Base-by-base conservation (phyloP, 1,140 invertebrate species). In the Tetragonula clypearis region DNA sequence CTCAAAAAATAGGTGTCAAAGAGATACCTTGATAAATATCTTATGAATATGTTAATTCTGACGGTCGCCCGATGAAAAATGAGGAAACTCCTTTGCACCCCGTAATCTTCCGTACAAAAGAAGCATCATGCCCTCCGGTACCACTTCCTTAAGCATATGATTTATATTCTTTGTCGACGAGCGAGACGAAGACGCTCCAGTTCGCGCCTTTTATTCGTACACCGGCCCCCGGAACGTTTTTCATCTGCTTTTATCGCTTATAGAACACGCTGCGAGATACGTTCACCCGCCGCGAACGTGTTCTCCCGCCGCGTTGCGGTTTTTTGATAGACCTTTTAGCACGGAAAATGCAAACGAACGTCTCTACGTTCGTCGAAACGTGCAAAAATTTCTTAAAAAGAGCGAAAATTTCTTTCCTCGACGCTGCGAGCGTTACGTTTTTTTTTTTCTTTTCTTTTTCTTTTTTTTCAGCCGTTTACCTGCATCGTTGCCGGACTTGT, bases 1-100 rank as follows among this genome's bases (percentile, higher is more conserved):
- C 88, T 88, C 80, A 86, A 80, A 81, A 83, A 89, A 88, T 85
- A 66, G 73, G 88, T 85, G 87, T 88, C 88, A 89, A 89, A 89
- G 84, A 83, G 87, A 86, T 86, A 82, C 79, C 76, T 87, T 90
- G 82, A 90, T 90, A 90, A 89, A 90, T 90, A 90, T 89, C 85
- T 90, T 89, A 90, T 90, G 88, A 90, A 90, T 90, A 90, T 90
- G 88, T 89, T 90, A 87, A 90, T 90, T 86, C 55, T 55, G 78
- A 41, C 21, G 26, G 68, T 41, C 62, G 35, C 21, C 49, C 86
- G 78, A 73, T 58, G 80, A 89, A 89, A 88, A 89, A 89, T 86
- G 87, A 89, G 84, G 79, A 88, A 89, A 89, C 72, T 88, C 87
- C 80, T 82, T 86, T 80, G 69, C 87, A 73, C 76, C 72, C 76